Conservation (phyloP, 2,888 invertebrate species). For the Beris morrisii region DNA sequence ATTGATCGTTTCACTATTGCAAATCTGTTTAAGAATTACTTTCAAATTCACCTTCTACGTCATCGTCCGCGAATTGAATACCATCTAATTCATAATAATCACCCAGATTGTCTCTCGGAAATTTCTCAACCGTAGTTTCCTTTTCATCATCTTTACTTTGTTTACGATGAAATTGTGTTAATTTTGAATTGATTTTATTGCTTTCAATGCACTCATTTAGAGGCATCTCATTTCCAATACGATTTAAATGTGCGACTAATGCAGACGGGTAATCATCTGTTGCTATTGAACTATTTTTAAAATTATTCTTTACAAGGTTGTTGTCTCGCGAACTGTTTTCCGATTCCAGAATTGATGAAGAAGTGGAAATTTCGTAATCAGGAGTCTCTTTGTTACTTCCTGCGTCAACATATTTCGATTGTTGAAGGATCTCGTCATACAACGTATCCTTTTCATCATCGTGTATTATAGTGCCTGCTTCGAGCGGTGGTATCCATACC, state of each 20-base stretch:
- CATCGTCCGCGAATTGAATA: slow-evolving; percentile 72
- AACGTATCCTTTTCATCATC: slow-evolving; percentile 58
- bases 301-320: slow-evolving; percentile 14
- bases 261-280: slow-evolving; percentile 47
- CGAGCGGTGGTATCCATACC: slow-evolving; percentile 83
- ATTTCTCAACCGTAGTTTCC: slow-evolving; percentile 69
- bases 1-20: no score
- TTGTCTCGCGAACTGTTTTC: slow-evolving; percentile 1
- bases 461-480: slow-evolving; percentile 68
- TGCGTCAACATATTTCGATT: slow-evolving; percentile 59
- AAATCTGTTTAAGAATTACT: neutral
- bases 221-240: slow-evolving; percentile 54
- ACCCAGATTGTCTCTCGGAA: slow-evolving; percentile 62
- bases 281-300: slow-evolving; percentile 5
- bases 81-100: slow-evolving; percentile 64
- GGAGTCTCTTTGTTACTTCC: slow-evolving; percentile 71
- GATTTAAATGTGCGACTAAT: slow-evolving; percentile 49
- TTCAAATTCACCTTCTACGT: slow-evolving; percentile 40
- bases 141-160: slow-evolving; percentile 59
- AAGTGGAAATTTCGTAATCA: slow-evolving; percentile 57
- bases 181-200: slow-evolving; percentile 25
- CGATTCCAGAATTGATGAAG: slow-evolving; percentile 42
- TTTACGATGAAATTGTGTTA: no score
- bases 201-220: slow-evolving; percentile 49
- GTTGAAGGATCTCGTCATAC: slow-evolving; percentile 59